These are phyloP conservation scores for Fulmarus glacialis DNA, from an alignment of 2,113 vertebrate species.

Conservation along the genomic window DNA sequence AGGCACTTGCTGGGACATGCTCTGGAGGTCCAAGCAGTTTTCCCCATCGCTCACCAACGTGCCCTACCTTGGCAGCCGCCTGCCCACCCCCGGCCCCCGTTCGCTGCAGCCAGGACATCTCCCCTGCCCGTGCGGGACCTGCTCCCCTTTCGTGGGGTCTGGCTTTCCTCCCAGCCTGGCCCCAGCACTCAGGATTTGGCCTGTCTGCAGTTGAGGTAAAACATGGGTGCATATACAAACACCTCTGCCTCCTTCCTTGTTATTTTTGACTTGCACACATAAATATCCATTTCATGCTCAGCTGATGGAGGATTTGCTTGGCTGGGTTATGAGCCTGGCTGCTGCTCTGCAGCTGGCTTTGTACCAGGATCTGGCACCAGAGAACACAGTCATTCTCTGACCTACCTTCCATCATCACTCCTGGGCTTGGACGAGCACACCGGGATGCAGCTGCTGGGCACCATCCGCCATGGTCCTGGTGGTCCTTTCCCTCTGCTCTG, in stretches of 20 bases:
- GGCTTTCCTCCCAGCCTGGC: background rate
- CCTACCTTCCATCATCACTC: background rate
- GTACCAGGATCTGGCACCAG: fast-evolving
- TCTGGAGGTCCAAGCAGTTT: background rate
- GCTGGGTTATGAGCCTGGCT: background rate
- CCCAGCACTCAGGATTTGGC: fast-evolving
- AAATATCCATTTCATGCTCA: background rate
- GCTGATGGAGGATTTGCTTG: background rate
- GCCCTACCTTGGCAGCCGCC: background rate
- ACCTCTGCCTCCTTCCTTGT: background rate
- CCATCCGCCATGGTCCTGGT: background rate
- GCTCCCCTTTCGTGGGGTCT: background rate
- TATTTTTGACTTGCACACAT: background rate
- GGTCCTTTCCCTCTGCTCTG: background rate
- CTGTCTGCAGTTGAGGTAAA: background rate
- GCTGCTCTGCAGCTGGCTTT: background rate
- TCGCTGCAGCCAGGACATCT: background rate
- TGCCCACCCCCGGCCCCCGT: background rate
- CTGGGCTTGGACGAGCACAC: background rate
- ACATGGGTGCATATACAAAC: background rate
- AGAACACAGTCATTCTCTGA: fast-evolving
- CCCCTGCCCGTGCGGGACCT: background rate
- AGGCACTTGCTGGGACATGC: background rate
- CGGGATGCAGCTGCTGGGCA: background rate
- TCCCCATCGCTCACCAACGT: background rate